Base-by-base conservation (phyloP, 2,888 invertebrate species). In the Clistopyga incitator region DNA sequence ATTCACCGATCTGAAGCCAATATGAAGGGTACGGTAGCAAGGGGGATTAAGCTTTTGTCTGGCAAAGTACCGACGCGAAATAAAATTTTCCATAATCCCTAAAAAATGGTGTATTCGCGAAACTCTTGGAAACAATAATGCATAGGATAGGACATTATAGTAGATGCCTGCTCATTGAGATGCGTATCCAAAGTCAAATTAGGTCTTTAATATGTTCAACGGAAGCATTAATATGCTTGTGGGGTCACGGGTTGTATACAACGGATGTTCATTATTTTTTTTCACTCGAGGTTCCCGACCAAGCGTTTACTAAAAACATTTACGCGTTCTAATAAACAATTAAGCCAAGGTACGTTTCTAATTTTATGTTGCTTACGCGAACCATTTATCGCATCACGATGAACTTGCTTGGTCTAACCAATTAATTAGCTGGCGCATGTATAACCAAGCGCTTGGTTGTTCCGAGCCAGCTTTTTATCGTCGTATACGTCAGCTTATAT, bases 211-310 rank as follows among this genome's bases (percentile, higher is more conserved):
- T 68, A 80, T 83, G 72, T 77, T 77, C 45, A 72, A 74, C 80
- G 80, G 80, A 84, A 72, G 45, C 77, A 84, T 84, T 74, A 79
- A 77, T 83, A 84, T 84, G 64, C 80, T 61, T 47, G 61, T 20
- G 45, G 50, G 72, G 67, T 80, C 38, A 47, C 23, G 47, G 77
- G 80, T 84, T 80, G 77, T 54, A 77, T 77, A 71, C 64, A 65
- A 67, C 59, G 45, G 42, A 74, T 38, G 59, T 59, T 45, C 13
- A 61, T 52, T 59, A 23, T 71, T 82, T 47, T 71, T 61, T 42
- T 81, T 56, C 64, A 38, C 4, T 23, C 67, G 38, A 11, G 6
- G 38, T 34, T 23, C 23, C 34, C 38, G 38, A 29, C 29, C 13
- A 20, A 34, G 11, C 45, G 8, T 38, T 67, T 50, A 67, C 67